Base-by-base conservation (phyloP, 2,888 invertebrate species). In the Drosophila paramelanica region DNA sequence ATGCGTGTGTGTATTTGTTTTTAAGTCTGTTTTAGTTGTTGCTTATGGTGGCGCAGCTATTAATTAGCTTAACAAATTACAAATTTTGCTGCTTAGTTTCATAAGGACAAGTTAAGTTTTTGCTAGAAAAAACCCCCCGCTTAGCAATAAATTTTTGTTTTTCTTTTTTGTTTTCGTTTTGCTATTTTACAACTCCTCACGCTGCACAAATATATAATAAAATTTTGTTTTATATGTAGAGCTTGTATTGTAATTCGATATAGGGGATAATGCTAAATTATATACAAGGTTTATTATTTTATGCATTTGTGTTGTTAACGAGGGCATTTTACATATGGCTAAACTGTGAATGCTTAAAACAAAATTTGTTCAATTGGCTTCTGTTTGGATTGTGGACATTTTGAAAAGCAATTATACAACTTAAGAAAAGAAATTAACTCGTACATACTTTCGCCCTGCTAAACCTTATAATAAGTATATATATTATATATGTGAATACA, bases 241-340 rank as follows among this genome's bases (percentile, higher is more conserved):
- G 27, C 36, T 36, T 60, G 20, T 61, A 38, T 53, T 60, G 65
- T 62, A 62, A 47, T 59, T 73, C 49, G 73, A 72, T 73, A 70
- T 62, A 58, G 27, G 38, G 59, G 36, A 67, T 78, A 78, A 73
- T 47, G 70, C 81, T 83, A 83, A 83, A 87, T 87, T 83, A 83
- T 83, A 83, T 83, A 83, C 83, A 83, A 81, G 84, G 83, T 78
- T 79, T 67, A 71, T 72, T 66, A 53, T 36, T 66, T 42, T 52
- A 52, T 70, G 41, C 53, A 45, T 46, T 68, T 59, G 43, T 62
- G 38, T 59, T 51, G 46, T 61, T 55, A 25, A 45, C 17, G 42
- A 50, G 69, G 58, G 59, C 39, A 64, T 73, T 76, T 61, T 73
- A 69, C 65, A 76, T 75, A 66, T 67, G 77, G 67, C 68, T 73